phyloP scores from a whole-genome alignment of 2,888 invertebrate species.

The Caenorhabditis wallacei region DNA sequence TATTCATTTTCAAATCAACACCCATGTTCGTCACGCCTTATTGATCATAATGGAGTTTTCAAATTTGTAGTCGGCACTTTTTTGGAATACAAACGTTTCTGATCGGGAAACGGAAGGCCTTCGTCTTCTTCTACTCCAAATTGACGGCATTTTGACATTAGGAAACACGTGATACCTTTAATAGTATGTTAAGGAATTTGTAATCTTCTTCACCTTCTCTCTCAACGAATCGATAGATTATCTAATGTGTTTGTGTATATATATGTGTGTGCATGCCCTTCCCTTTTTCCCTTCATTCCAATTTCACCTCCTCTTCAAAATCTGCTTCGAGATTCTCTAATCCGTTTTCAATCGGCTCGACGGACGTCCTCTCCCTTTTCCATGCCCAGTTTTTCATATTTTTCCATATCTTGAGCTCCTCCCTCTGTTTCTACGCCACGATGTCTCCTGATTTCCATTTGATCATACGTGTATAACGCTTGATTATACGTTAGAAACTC shows the following conservation, averaged over 20 bases:
- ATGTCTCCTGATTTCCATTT: conserved; percentile 19
- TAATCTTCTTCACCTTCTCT: not conserved
- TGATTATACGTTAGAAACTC: not conserved
- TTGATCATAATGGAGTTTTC: not conserved
- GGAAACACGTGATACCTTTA: not conserved
- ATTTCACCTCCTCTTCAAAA: not conserved
- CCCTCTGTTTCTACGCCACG: not conserved
- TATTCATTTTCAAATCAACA: not conserved
- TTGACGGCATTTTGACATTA: conserved; percentile 1
- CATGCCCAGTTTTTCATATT: not conserved
- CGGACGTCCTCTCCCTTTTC: conserved; percentile 4
- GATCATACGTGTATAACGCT: not conserved
- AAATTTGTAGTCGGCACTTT: conserved; percentile 8
- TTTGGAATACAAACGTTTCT: not conserved
- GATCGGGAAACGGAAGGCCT: not conserved
- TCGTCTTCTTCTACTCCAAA: not conserved
- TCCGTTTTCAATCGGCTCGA: conserved; percentile 29
- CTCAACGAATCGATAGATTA: conserved; percentile 25
- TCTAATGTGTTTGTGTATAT: not conserved
- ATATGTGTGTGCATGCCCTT: not conserved
- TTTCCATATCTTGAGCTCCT: not conserved
- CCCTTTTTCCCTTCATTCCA: not conserved
- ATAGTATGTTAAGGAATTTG: not conserved
- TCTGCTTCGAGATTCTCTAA: conserved; percentile 25
- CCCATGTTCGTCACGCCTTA: conserved; percentile 6